Base-by-base conservation (phyloP, 2,888 invertebrate genomes). In the Pachydiplax longipennis region DNA sequence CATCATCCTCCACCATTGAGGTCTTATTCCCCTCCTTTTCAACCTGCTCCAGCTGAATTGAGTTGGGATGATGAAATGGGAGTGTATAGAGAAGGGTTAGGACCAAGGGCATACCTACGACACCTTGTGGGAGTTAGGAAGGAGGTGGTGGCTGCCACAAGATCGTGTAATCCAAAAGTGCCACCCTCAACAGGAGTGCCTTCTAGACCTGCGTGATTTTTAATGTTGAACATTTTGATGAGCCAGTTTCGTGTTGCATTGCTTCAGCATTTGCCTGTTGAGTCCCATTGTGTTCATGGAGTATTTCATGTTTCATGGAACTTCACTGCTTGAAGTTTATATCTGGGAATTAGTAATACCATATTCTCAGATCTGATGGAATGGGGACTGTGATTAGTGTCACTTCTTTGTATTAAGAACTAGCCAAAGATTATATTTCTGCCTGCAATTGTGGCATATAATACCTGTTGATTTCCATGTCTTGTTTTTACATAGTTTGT, bases 91-190 rank as follows among this genome's bases (percentile, higher is more conserved):
- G 40, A 40, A n/a, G 82, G 82, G 18, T 44, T 83, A 8, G 18
- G 81, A 10, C 91, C 91, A 13, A 58, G 73, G 15, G 91, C 91
- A 6, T 91, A 91, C 48, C 81, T 91, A 25, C 61, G 83, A 12
- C 83, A 91, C 44, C 48, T 91, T 48, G 82, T 91, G 12, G 91
- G 83, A 82, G 73, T 91, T n/a, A 82, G 91, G 61, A 81, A 81
- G n/a, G 65, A 82, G 8, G 82, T 91, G 6, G 82, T 91, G 13
- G 65, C 81, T 37, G 82, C 91, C 37, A 82, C 91, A 18, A 82
- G 91, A 15, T 61, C 87, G 2, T 87, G 87, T 40, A 87, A 35
- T 22, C 61, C 58, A 22, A 58, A 87, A 4, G 35, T 87, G 58
- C 22, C 22, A n/a, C 18, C 87, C 18, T 61, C 37, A 31, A 37